Evolutionary conservation across 2,888 invertebrate genomes (phyloP).

Genomic region (Mesoligia furuncula): DNA sequence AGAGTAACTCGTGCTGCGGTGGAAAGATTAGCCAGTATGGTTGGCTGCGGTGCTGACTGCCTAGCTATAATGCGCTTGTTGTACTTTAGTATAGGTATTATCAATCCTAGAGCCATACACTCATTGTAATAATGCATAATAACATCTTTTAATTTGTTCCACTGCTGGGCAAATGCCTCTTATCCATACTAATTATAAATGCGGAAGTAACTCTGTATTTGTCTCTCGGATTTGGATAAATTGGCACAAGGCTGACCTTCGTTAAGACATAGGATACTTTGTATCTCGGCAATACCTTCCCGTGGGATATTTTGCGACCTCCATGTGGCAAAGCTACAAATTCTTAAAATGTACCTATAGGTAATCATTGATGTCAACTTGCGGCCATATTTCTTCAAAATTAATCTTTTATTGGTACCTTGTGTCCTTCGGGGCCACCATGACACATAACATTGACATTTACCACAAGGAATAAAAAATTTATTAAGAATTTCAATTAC

Average conservation of each 20-base stretch:
- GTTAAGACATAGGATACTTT: too few species aligned
- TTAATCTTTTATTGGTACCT: background rate
- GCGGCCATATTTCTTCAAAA: background rate
- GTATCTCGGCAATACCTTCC: background rate
- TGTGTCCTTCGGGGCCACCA: background rate
- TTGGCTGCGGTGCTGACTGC: too few species aligned
- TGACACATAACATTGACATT: too few species aligned
- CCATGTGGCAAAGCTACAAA: background rate
- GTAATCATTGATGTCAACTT: background rate
- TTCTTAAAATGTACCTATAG: background rate
- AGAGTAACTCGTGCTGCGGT: background rate
- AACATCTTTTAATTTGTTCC: background rate
- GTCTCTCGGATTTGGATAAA: background rate
- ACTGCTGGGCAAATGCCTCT: background rate
- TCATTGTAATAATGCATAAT: background rate
- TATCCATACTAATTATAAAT: background rate
- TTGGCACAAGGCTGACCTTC: too few species aligned
- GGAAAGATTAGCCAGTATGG: background rate
- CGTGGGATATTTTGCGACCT: background rate
- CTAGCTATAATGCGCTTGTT: background rate
- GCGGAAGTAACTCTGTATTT: background rate
- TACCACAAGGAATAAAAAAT: too few species aligned
- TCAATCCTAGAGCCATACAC: background rate
- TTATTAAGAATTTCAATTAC: too few species aligned
- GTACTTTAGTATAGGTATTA: background rate